Conservation (phyloP, 2,888 invertebrate species). For the Dynastes grantii region DNA sequence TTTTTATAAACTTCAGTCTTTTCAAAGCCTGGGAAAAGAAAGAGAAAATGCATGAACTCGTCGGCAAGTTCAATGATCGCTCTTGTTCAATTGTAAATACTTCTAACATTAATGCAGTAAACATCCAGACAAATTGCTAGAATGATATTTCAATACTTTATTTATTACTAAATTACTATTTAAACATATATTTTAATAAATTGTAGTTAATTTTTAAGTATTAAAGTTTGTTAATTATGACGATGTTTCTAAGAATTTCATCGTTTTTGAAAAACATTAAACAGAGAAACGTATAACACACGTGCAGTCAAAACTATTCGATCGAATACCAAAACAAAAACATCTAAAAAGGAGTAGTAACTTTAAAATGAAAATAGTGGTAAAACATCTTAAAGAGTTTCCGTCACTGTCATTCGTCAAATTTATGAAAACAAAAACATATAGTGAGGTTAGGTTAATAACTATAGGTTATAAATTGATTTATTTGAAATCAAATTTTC, state of each 20-base stretch:
- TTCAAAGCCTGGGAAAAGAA: slow-evolving; percentile 68
- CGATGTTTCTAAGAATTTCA: slow-evolving; percentile 8
- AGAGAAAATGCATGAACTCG: slow-evolving; percentile 68
- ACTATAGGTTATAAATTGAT: background rate
- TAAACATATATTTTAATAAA: background rate
- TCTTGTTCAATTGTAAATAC: slow-evolving; percentile 46
- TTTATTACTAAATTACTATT: background rate
- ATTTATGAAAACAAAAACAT: slow-evolving; percentile 28
- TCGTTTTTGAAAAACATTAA: slow-evolving; percentile 46
- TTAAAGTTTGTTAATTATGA: slow-evolving; percentile 1
- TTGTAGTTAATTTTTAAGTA: background rate
- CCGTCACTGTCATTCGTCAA: slow-evolving; percentile 38
- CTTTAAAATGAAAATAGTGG: slow-evolving; percentile 42
- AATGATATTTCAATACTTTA: slow-evolving; percentile 6
- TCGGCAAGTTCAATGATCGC: slow-evolving; percentile 43
- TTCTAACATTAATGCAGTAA: slow-evolving; percentile 38
- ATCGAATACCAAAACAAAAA: slow-evolving; percentile 46
- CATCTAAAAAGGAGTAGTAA: slow-evolving; percentile 46
- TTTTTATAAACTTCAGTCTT: slow-evolving; percentile 70
- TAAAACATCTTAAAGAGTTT: slow-evolving; percentile 35
- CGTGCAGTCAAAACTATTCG: slow-evolving; percentile 45
- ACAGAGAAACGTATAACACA: slow-evolving; percentile 40
- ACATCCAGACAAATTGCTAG: slow-evolving; percentile 13
- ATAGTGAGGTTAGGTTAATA: slow-evolving; percentile 41
- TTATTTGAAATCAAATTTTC: background rate